Evolutionary conservation across 2,888 invertebrate species (phyloP).

Genomic region (Argyresthia goedartella): DNA sequence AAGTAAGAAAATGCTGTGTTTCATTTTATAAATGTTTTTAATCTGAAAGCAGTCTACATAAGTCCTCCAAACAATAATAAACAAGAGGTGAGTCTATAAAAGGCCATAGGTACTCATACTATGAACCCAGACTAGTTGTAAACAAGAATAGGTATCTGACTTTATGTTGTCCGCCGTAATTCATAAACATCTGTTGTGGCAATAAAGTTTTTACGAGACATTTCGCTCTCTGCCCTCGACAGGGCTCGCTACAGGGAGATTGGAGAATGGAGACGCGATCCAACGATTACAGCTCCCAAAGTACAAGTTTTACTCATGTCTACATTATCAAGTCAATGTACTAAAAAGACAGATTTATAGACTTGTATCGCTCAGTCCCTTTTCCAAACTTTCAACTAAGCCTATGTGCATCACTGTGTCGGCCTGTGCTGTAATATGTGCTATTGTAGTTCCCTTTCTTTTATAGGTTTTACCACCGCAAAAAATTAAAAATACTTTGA

Average conservation of each 20-base stretch:
- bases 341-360: no score
- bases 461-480: no score
- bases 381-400: no score
- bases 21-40: neutral
- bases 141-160: neutral
- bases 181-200: conserved; percentile 45
- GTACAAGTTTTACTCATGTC: neutral
- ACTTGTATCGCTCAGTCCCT: no score
- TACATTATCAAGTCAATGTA: no score
- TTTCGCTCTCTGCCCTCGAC: neutral
- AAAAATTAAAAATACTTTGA: no score
- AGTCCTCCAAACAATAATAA: neutral
- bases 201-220: conserved; percentile 44
- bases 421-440: no score
- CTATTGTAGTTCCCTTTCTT: no score
- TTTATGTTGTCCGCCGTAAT: conserved; percentile 20
- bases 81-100: neutral
- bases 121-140: neutral
- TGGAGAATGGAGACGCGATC: neutral
- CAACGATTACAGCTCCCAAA: neutral
- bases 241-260: neutral
- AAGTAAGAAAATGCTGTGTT: neutral
- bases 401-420: no score
- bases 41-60: neutral
- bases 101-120: neutral